Evolutionary conservation across 2,888 invertebrate genomes (phyloP), one percentile per base, ranked within the genome.

Genomic region (Dicranocentrus wangi): DNA sequence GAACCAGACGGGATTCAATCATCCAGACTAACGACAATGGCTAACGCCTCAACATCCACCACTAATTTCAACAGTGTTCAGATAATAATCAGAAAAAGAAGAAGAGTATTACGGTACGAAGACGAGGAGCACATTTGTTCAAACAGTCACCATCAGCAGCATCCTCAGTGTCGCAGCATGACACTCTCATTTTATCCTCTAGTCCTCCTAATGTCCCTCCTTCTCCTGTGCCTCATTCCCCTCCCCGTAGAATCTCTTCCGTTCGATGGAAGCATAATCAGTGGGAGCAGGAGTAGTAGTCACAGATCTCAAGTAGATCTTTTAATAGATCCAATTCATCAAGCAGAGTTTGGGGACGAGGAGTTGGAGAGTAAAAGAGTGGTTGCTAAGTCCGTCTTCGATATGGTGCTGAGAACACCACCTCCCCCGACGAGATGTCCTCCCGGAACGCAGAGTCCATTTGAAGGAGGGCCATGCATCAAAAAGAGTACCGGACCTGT

Each of bases 311-410:
- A 82, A 8, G 10, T 85, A 39, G 82, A 82, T 65, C 71, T 83
- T 43, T 51, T 85, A 7, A 71, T 85, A 28, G 85, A 85, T 80
- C 85, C 85, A 15, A 68, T 85, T 32, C 76, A 68, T 23, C 83
- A 83, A 78, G 82, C 81, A 10, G 81, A 83, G 58, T 80, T 63
- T 25, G 81, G 65, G 17, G 82, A 83, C 13, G 68, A 69, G 8
- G 80, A 79, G 21, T 32, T 82, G 17, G 82, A 83, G 71, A 72
- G 58, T 17, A 83, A 77, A 58, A 72, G 61, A 68, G 63, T 81
- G 13, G 83, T 83, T n/a, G 60, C 83, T 15, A 85, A 83, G 68
- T 83, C 83, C 25, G 83, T 85, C 66, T 83, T 82, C 58, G 80
- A 83, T 66, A 82, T 81, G 66, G 82, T 82, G 61, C 23, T 82